Conservation (phyloP, 2,113 vertebrate species). For the Falcunculus frontatus region DNA sequence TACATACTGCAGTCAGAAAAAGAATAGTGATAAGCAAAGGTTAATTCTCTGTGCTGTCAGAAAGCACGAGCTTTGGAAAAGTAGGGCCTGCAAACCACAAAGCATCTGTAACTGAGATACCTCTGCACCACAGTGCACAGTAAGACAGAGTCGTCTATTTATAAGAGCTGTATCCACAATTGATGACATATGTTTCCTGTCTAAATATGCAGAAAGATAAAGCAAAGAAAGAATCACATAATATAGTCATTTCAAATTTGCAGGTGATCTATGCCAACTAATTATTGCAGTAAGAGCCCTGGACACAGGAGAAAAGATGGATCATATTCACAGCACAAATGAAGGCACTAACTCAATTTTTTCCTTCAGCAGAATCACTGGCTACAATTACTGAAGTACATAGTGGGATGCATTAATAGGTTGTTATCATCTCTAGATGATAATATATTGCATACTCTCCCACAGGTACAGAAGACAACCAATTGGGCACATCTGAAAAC, state of each 20-base stretch:
- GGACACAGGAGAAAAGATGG: not conserved
- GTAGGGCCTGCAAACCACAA: not conserved
- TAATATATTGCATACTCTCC: not conserved
- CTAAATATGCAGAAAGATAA: not conserved
- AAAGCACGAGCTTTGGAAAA: not conserved
- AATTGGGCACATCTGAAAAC: not conserved
- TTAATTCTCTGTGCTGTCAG: not conserved
- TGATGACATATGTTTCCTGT: not conserved
- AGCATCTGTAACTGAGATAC: not conserved
- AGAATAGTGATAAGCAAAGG: not conserved
- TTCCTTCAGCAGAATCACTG: not conserved
- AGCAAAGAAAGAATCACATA: not conserved
- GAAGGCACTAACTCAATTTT: not conserved
- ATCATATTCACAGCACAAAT: not conserved
- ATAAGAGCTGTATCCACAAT: not conserved
- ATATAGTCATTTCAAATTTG: not conserved
- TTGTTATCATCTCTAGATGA: not conserved
- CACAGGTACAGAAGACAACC: not conserved
- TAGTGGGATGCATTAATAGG: not conserved
- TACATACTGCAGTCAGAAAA: not conserved
- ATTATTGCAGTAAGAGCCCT: not conserved
- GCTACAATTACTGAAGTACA: not conserved
- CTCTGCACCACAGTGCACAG: not conserved
- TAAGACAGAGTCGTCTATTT: not conserved
- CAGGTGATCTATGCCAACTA: not conserved